phyloP scores from a whole-genome alignment of 2,888 invertebrate species.

The Lithodes maja region DNA sequence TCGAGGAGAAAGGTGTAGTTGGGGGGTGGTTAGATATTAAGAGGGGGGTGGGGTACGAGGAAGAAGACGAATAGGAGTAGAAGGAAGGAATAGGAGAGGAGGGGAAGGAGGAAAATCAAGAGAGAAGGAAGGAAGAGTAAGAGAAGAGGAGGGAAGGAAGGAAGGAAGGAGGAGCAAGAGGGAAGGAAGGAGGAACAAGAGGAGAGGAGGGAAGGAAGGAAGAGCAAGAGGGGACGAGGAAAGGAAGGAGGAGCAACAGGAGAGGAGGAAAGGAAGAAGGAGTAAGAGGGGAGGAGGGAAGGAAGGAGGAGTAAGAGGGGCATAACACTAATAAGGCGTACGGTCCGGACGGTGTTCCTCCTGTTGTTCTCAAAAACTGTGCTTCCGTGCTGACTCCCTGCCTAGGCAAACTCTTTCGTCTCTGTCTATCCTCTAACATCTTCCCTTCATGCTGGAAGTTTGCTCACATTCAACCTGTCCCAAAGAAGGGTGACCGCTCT shows the following conservation, averaged over 20 bases:
- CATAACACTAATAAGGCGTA: too few relatives aligned
- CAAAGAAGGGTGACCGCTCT: too few relatives aligned
- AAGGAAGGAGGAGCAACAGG: background rate
- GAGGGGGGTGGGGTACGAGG: background rate
- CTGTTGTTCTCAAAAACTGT: too few relatives aligned
- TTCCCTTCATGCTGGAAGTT: too few relatives aligned
- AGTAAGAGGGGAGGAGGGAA: background rate
- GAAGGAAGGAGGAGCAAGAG: background rate
- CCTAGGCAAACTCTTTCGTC: too few relatives aligned
- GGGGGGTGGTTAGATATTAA: background rate
- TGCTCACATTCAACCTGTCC: too few relatives aligned
- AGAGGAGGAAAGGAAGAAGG: background rate
- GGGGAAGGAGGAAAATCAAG: background rate
- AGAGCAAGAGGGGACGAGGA: background rate
- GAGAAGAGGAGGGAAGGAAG: background rate
- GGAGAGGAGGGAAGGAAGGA: background rate
- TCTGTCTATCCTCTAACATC: too few relatives aligned
- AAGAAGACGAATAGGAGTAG: too few relatives aligned
- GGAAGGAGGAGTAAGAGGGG: background rate
- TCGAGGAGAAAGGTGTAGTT: background rate
- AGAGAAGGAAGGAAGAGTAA: background rate
- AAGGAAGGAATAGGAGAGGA: background rate
- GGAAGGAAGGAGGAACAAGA: background rate
- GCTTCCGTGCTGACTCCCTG: too few relatives aligned
- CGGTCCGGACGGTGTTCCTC: too few relatives aligned